Evolutionary conservation across 2,797 vertebrate species (phyloP).

Genomic region (Glossophaga mutica): DNA sequence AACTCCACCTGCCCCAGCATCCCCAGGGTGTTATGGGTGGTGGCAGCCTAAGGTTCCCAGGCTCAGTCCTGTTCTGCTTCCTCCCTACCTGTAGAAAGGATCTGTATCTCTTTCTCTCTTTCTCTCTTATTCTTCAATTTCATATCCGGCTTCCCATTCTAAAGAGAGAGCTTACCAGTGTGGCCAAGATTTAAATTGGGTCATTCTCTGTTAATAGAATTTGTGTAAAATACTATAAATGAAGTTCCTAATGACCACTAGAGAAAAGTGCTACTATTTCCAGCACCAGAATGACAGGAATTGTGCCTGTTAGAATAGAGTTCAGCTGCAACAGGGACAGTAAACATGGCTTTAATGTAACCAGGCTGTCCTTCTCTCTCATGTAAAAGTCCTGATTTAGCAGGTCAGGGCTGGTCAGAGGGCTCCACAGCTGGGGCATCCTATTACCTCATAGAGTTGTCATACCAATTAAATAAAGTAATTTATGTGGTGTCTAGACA

Average conservation of each 20-base stretch:
- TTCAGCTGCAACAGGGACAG: not conserved
- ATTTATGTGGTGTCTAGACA: not conserved
- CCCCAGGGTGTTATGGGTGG: not conserved
- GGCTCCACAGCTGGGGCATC: not conserved
- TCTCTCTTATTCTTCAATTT: not conserved
- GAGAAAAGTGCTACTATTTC: not conserved
- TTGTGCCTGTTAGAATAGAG: not conserved
- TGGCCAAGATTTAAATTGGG: not conserved
- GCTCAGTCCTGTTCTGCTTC: not conserved
- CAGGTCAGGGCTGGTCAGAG: not conserved
- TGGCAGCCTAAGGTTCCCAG: not conserved
- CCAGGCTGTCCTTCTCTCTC: not conserved
- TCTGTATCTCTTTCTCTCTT: not conserved
- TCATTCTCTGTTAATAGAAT: not conserved
- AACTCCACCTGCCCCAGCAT: fast-evolving
- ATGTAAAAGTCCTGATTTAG: not conserved
- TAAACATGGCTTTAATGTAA: not conserved
- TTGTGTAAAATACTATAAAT: not conserved
- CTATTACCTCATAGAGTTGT: not conserved
- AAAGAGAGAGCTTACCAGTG: not conserved
- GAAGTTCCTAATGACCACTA: not conserved
- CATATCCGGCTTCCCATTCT: not conserved
- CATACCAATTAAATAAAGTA: not conserved
- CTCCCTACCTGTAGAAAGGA: not conserved
- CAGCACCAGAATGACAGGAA: not conserved